phyloP scores from a whole-genome alignment of 2,888 invertebrate species.

The Hermodice carunculata region DNA sequence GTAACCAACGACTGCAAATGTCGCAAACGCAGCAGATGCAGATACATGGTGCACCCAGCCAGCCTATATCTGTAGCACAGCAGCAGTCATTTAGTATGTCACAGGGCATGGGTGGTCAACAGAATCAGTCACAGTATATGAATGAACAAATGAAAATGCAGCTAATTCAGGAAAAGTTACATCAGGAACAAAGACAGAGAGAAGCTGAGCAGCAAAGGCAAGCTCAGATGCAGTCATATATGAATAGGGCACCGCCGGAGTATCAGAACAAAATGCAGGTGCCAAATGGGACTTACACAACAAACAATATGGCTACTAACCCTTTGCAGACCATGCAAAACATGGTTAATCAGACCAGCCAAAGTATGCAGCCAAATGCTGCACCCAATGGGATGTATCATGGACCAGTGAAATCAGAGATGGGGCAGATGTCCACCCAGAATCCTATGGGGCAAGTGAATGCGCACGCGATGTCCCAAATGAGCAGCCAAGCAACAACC shows the following conservation, averaged over 20 bases:
- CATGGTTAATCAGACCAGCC: slow-evolving; percentile 73
- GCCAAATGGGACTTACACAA: slow-evolving; percentile 3
- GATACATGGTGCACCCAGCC: slow-evolving; percentile 76
- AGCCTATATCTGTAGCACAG: slow-evolving; percentile 57
- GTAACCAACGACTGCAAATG: slow-evolving; percentile 57
- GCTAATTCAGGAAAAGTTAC: slow-evolving; percentile 23
- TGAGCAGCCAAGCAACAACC: no score
- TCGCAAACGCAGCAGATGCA: slow-evolving; percentile 62
- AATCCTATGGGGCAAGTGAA: no score
- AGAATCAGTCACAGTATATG: slow-evolving; percentile 21
- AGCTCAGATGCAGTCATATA: slow-evolving; percentile 64
- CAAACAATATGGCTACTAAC: slow-evolving; percentile 44
- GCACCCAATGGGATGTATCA: slow-evolving; percentile 10
- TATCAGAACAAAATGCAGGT: slow-evolving; percentile 74
- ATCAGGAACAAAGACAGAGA: slow-evolving; percentile 27
- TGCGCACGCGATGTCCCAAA: no score
- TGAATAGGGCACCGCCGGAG: slow-evolving; percentile 84
- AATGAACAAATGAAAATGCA: slow-evolving; percentile 40
- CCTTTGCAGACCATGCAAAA: slow-evolving; percentile 67
- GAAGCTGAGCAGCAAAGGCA: slow-evolving; percentile 34
- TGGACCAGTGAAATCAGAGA: background rate
- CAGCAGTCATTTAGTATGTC: slow-evolving; percentile 43
- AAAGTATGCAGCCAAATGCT: background rate
- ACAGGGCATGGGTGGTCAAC: background rate
- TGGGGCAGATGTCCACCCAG: no score